These are phyloP conservation scores for Venusia cambrica DNA, from an alignment of 2,888 invertebrate genomes.

Conservation along the genomic window DNA sequence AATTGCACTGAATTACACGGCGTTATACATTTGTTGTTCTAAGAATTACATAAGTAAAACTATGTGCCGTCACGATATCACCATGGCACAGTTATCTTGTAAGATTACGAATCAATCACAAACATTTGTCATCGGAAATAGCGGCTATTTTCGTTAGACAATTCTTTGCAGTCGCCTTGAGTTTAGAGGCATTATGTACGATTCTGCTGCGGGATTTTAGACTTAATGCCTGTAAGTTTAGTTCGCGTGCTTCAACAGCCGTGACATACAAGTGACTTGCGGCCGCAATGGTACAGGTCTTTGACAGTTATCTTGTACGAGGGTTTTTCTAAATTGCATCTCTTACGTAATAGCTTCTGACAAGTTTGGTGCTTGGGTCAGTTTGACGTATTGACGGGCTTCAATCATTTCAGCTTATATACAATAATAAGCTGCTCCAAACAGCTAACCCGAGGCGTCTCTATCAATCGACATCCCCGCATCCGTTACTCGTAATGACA, in stretches of 20 bases:
- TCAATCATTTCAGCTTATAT: too few relatives aligned
- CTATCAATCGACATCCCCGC: too few relatives aligned
- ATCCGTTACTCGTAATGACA: too few relatives aligned
- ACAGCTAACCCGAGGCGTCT: too few relatives aligned
- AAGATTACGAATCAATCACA: slow-evolving; percentile 30
- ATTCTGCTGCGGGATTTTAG: slow-evolving; percentile 19
- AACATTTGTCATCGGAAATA: slow-evolving; percentile 14
- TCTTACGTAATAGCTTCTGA: too few relatives aligned
- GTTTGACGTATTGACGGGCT: too few relatives aligned
- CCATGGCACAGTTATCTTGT: slow-evolving; percentile 36
- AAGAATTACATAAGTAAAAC: slow-evolving; percentile 26
- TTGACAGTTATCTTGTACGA: too few relatives aligned
- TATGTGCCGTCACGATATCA: slow-evolving; percentile 19
- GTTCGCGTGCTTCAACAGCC: slow-evolving; percentile 27
- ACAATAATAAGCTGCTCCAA: too few relatives aligned
- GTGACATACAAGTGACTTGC: slow-evolving; percentile 23
- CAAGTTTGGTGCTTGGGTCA: too few relatives aligned
- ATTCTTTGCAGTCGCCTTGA: slow-evolving; percentile 12
- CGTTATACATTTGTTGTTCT: slow-evolving; percentile 1
- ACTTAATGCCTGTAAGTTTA: slow-evolving; percentile 22
- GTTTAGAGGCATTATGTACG: slow-evolving; percentile 9
- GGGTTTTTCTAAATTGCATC: too few relatives aligned
- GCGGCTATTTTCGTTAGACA: slow-evolving; percentile 20
- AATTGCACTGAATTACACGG: slow-evolving; percentile 2
- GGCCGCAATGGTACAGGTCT: slow-evolving; percentile 9